These are phyloP conservation scores for Aporrectodea caliginosa DNA, from an alignment of 1,140 invertebrate species.

Conservation along the genomic window DNA sequence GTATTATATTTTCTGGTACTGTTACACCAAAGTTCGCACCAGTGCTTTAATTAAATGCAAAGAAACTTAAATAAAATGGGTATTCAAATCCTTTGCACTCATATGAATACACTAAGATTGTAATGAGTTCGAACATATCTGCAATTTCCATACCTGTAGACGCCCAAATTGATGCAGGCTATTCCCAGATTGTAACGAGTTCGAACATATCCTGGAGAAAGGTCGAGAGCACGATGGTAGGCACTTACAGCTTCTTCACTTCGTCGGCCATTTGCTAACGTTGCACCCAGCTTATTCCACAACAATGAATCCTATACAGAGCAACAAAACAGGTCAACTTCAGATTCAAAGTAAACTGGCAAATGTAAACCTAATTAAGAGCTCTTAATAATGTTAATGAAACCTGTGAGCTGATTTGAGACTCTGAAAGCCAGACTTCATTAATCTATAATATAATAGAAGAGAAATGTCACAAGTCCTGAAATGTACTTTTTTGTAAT, in stretches of 20 bases:
- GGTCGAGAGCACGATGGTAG: constrained; percentile 83
- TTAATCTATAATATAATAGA: no score
- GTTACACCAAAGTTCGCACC: no score
- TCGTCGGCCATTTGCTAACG: constrained; percentile 87
- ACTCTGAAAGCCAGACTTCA: no score
- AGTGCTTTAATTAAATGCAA: background rate
- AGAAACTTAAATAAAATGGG: background rate
- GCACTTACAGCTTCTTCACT: constrained; percentile 94
- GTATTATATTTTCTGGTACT: no score
- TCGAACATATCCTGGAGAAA: constrained; percentile 92
- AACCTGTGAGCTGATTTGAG: no score
- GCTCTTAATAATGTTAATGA: no score
- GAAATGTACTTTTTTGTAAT: no score
- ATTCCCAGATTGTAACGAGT: constrained; percentile 97
- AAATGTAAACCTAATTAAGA: no score
- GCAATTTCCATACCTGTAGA: constrained; percentile 67
- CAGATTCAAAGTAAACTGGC: background rate
- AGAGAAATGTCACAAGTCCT: no score
- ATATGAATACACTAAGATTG: background rate
- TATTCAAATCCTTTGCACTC: background rate
- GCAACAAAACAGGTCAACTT: background rate
- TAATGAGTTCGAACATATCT: background rate
- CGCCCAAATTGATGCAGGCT: constrained; percentile 92
- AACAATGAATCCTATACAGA: constrained; percentile 76
- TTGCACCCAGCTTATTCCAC: constrained; percentile 96